These are phyloP conservation scores for Acanthornis magna DNA, from an alignment of 2,797 vertebrate species.

Conservation along the genomic window DNA sequence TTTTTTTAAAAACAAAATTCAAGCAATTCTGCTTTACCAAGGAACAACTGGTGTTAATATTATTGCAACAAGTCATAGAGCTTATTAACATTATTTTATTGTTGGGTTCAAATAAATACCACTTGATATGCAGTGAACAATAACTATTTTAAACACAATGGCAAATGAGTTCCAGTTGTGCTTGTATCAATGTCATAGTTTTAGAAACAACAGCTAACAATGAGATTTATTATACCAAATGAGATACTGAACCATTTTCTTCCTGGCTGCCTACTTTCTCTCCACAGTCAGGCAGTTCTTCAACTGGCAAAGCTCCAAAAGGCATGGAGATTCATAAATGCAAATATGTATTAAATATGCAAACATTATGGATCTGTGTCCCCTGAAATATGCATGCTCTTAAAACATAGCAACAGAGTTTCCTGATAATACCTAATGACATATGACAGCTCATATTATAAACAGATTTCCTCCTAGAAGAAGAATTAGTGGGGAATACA, in stretches of 20 bases:
- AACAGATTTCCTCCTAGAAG: constrained; percentile 15
- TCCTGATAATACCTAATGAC: constrained; percentile 9
- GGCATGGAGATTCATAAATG: constrained; percentile 28
- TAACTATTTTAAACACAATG: neutral
- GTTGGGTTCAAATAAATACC: neutral
- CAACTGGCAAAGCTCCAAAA: neutral
- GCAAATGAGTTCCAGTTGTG: neutral
- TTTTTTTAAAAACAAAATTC: neutral
- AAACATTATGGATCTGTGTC: constrained; percentile 22
- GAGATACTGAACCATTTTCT: neutral
- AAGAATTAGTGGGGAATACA: constrained; percentile 9
- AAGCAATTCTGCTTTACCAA: neutral
- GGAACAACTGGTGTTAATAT: neutral
- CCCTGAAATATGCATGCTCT: constrained; percentile 15
- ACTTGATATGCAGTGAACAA: neutral
- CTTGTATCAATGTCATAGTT: neutral
- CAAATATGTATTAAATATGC: constrained; percentile 40
- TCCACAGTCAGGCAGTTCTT: neutral
- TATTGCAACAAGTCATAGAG: neutral
- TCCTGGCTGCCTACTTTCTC: neutral
- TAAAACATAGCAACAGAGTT: constrained; percentile 9
- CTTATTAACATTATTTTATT: neutral
- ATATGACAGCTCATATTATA: constrained; percentile 22
- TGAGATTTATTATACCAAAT: neutral
- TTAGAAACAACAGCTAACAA: neutral